Conservation (phyloP, 1,140 invertebrate species). For the Eueides isabella region DNA sequence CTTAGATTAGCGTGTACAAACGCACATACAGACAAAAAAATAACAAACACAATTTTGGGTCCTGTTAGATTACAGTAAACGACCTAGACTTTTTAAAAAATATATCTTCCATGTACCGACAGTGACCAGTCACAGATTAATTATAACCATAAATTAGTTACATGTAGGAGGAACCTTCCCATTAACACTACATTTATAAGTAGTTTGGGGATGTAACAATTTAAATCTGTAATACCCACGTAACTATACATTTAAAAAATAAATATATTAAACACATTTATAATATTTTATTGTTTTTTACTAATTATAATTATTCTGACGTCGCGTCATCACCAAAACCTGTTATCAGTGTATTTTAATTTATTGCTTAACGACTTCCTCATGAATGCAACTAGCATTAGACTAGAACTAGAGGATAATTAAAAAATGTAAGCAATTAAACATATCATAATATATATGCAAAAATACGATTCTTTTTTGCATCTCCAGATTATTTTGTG, state of each 20-base stretch:
- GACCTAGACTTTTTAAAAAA: too few relatives aligned
- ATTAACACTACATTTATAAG: conserved; percentile 36
- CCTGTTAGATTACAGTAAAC: too few relatives aligned
- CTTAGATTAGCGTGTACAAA: too few relatives aligned
- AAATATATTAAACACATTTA: not conserved
- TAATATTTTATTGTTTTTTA: not conserved
- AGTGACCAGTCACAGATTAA: too few relatives aligned
- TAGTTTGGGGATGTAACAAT: conserved; percentile 25
- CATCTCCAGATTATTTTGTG: too few relatives aligned
- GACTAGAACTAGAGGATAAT: not conserved
- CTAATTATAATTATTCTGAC: not conserved
- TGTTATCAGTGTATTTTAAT: not conserved
- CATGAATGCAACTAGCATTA: not conserved
- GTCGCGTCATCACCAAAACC: not conserved
- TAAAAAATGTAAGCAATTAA: not conserved
- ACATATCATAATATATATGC: too few relatives aligned
- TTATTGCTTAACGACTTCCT: not conserved
- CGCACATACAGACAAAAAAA: too few relatives aligned
- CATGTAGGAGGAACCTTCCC: conserved; percentile 38
- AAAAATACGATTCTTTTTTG: too few relatives aligned
- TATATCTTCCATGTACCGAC: too few relatives aligned
- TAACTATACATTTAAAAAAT: too few relatives aligned
- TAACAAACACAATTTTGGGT: too few relatives aligned
- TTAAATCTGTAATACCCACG: too few relatives aligned
- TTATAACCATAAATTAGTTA: conserved; percentile 60